Base-by-base conservation (phyloP, 1,140 invertebrate genomes). In the Anadara kagoshimensis region DNA sequence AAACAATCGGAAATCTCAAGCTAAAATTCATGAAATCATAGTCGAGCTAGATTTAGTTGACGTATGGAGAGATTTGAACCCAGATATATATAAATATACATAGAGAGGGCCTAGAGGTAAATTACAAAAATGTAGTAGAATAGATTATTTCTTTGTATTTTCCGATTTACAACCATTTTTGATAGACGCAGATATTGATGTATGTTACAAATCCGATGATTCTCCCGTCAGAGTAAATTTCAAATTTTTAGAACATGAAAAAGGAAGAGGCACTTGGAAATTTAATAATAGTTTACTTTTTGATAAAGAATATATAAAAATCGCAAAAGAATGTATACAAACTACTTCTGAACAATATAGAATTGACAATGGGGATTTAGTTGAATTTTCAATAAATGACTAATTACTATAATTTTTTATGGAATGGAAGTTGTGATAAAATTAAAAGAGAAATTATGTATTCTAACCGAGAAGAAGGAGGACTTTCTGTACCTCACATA, bases 101-200 rank as follows among this genome's bases (percentile, higher is more conserved):
- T 62, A 41, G 59, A 14, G 36, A n/a, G n/a, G n/a, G n/a, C n/a
- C n/a, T n/a, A n/a, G n/a, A n/a, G n/a, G n/a, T n/a, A n/a, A n/a
- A n/a, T 11, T 59, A 61, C 10, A 26, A 41, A 62, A 75, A 49
- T 49, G 64, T 4, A 43, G 22, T 44, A 54, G 59, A 22, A 26
- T 75, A 44, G 63, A 73, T 53, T 75, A 69, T 49, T 69, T 75
- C 59, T n/a, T 75, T 16, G 20, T 69, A 16, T 69, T 61, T 26
- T 29, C 58, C 7, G 66, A 64, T 64, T 47, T 75, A 44, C 3
- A 41, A 36, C 7, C 49, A 29, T 3, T 56, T 36, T 18, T 69
- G 14, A 57, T 53, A 51, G 5, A 56, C 5, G 7, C n/a, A 7
- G 58, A 56, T 11, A 75, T 69, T 29, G 59, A 43, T 20, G 20